Evolutionary conservation across 2,113 vertebrate species (phyloP), one percentile per base, ranked within the genome.

Genomic region (Nothobranchius kuhntae): DNA sequence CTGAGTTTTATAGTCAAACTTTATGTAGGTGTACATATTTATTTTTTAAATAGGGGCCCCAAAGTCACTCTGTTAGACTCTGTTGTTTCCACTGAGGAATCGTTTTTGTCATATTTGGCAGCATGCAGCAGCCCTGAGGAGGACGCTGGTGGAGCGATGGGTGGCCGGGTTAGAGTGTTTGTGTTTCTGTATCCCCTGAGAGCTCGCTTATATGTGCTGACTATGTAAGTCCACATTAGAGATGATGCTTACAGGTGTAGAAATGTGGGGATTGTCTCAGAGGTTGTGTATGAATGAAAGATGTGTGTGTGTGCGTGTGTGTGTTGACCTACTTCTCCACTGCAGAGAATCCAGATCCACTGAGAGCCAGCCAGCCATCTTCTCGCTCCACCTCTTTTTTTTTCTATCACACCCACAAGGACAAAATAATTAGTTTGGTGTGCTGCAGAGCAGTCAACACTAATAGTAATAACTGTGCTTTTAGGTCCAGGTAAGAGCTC

Each of bases 261-360:
- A 70, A 70, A 47, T 58, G 58, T 53, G 57, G 24, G 9, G 42
- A 6, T 1, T 61, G 56, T 65, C 59, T 72, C 73, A 54, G 56
- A 60, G 65, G 24, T 56, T 48, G 54, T 46, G 62, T 62, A 65
- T 82, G 77, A 76, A 77, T 82, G 77, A 59, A 65, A 21, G 2
- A 21, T 45, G 44, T 45, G 44, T 2, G 44, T 12, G 44, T 12
- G 26, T 0, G 9, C 36, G 55, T 3, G 38, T 52, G 60, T 12
- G 35, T 47, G 70, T 53, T 8, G 86, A 86, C 86, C 84, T 86
- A 86, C 65, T 87, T 88, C 64, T 54, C 58, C 38, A 7, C 77
- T 58, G 75, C 80, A 68, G 71, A 57, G 35, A 10, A n/a, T 44
- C 53, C 51, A 17, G 74, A 53, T 55, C 70, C 55, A 24, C 53